Conservation (phyloP, 1,140 invertebrate species). For the Procambarus virginalis region DNA sequence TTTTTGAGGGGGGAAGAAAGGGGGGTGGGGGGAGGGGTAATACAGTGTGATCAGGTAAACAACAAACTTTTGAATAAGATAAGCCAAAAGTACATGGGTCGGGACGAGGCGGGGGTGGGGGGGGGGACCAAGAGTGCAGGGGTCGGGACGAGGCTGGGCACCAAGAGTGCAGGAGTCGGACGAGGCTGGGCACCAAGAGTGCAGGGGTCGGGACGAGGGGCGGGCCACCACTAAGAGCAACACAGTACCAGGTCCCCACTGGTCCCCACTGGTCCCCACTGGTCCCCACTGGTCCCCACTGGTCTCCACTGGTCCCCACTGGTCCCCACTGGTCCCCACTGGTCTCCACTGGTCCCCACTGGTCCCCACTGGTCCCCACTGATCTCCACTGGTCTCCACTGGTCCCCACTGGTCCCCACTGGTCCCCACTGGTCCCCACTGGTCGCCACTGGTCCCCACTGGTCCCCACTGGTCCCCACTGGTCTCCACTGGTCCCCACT, state of each 20-base stretch:
- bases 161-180: conserved; percentile 12
- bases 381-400: too few species aligned
- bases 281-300: background rate
- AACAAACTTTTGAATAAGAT: too few species aligned
- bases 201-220: background rate
- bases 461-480: background rate
- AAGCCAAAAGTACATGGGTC: background rate
- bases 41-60: too few species aligned
- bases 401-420: background rate
- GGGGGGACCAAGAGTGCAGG: too few species aligned
- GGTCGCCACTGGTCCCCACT: background rate
- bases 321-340: background rate
- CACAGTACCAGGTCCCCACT: background rate
- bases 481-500: background rate
- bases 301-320: background rate
- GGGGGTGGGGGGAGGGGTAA: too few species aligned
- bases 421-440: background rate
- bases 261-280: background rate
- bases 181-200: background rate
- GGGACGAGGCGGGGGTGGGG: too few species aligned
- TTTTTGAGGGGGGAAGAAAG: too few species aligned
- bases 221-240: conserved; percentile 18
- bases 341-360: background rate
- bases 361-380: background rate
- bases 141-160: background rate